Conservation (phyloP, 2,888 invertebrate genomes). For the Syrphus vitripennis region DNA sequence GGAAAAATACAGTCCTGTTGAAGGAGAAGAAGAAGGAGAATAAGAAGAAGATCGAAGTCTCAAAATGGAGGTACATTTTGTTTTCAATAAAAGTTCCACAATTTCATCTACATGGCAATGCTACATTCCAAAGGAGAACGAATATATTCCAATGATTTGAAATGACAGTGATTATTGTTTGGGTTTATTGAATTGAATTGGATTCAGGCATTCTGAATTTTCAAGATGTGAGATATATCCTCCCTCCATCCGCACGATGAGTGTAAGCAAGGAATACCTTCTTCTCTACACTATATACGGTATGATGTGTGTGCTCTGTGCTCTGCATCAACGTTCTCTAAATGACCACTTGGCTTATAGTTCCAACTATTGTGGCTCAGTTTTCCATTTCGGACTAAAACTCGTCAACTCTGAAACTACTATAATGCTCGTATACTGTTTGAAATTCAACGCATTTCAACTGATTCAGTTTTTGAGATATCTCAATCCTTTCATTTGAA, state of each 20-base stretch:
- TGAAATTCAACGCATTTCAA: conserved; percentile 65
- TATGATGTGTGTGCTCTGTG: background rate
- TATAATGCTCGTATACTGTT: too few species aligned
- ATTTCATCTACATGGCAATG: background rate
- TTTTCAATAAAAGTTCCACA: too few species aligned
- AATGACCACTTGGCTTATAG: conserved; percentile 64
- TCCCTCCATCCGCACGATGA: background rate
- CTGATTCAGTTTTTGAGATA: conserved; percentile 61
- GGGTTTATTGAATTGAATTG: conserved; percentile 71
- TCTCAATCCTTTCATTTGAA: conserved; percentile 70
- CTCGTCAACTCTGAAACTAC: conserved; percentile 20
- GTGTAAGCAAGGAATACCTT: background rate
- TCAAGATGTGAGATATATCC: background rate
- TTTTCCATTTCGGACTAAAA: conserved; percentile 11
- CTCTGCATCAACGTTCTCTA: conserved; percentile 36
- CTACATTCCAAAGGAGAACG: background rate
- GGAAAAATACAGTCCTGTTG: too few species aligned
- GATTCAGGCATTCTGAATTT: conserved; percentile 42
- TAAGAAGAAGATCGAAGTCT: too few species aligned
- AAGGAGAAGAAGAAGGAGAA: too few species aligned
- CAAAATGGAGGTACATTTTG: too few species aligned
- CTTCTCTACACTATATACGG: too few species aligned
- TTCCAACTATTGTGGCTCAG: conserved; percentile 22
- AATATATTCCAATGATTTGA: conserved; percentile 66
- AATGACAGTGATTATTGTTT: conserved; percentile 72